Conservation (phyloP, 2,888 invertebrate genomes). For the Argyresthia albistria region DNA sequence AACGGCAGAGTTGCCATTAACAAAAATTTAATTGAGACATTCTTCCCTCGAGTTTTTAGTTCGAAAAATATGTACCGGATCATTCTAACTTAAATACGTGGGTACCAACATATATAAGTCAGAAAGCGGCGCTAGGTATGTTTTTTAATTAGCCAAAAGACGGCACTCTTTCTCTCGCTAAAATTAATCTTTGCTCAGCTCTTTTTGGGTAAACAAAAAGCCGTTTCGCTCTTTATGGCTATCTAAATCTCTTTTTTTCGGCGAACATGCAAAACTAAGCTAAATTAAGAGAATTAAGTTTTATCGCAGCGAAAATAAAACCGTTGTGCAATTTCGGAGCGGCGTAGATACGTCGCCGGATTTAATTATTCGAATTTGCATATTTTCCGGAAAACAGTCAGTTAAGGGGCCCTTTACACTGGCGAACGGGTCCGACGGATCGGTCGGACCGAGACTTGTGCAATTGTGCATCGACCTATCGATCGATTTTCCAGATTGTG, state of each 20-base stretch:
- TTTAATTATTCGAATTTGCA: conserved; percentile 57
- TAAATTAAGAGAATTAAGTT: conserved; percentile 5
- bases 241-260: conserved; percentile 3
- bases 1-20: no score
- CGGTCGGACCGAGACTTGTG: no score
- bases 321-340: conserved; percentile 30
- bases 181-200: conserved; percentile 1
- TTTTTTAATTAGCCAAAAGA: not conserved
- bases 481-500: no score
- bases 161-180: not conserved
- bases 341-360: conserved; percentile 33
- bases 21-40: no score
- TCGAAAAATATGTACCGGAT: no score
- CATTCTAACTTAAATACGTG: no score
- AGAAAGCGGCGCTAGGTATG: not conserved
- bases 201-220: conserved; percentile 1
- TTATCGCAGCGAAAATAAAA: conserved; percentile 16
- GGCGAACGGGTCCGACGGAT: conserved; percentile 18
- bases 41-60: no score
- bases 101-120: not conserved
- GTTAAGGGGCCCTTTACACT: conserved; percentile 31
- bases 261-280: conserved; percentile 5
- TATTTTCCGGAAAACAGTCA: conserved; percentile 32
- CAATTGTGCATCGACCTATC: no score
- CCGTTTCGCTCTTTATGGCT: conserved; percentile 4